Percentiles rank a stretch among this genome's conserved stretches.
Conservation (phyloP, 2,113 vertebrate genomes). For the Balaenoptera acutorostrata region DNA sequence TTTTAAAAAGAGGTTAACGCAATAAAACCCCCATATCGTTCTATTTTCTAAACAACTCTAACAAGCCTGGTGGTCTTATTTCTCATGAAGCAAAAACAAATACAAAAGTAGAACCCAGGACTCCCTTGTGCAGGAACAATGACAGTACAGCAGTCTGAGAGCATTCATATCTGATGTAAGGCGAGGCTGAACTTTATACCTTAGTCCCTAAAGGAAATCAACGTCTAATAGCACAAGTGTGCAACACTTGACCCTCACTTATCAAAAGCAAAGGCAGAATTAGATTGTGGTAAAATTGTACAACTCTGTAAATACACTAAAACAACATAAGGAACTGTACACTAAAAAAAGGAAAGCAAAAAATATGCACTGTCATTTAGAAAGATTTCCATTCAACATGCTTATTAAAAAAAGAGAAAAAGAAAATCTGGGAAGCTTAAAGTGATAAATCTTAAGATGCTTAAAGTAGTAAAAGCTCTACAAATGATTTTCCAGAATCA, state of each 20-base stretch:
- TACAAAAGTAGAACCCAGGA: not conserved
- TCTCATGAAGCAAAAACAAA: conserved; percentile 15
- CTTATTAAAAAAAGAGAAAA: not conserved
- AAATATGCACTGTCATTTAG: not conserved
- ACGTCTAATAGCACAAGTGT: not conserved
- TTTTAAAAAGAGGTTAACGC: not conserved
- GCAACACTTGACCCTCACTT: not conserved
- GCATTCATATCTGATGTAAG: not conserved
- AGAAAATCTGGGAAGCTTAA: not conserved
- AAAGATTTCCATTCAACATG: not conserved
- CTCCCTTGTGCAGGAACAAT: not conserved
- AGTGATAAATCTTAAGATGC: not conserved
- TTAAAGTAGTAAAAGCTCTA: not conserved
- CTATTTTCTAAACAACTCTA: not conserved
- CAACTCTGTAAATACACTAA: not conserved
- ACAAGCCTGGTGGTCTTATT: not conserved
- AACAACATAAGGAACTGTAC: not conserved
- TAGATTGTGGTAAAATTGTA: not conserved
- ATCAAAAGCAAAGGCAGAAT: conserved; percentile 15
- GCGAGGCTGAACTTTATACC: not conserved
- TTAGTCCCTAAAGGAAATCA: not conserved
- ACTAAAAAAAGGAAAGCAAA: not conserved
- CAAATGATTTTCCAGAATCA: conserved; percentile 12
- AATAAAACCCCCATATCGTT: not conserved
- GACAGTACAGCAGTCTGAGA: not conserved